These are phyloP conservation scores for Arvicanthis niloticus DNA, from an alignment of 2,113 vertebrate species.

Conservation along the genomic window DNA sequence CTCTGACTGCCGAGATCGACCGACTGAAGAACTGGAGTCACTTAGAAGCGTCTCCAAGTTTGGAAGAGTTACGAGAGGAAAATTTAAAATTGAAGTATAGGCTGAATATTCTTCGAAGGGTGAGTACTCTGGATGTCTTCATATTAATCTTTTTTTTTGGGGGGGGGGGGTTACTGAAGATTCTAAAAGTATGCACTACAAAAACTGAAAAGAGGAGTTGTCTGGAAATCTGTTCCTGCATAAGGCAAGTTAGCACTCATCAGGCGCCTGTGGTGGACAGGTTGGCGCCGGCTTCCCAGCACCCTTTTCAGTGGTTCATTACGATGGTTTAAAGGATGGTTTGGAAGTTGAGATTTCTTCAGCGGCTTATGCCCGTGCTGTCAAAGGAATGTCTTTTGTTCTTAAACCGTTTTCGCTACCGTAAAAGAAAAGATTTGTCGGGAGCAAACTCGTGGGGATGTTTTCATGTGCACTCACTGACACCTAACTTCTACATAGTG, in stretches of 20 bases:
- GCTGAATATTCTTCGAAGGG: constrained; percentile 93
- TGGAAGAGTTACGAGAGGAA: constrained; percentile 93
- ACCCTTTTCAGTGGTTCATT: background rate
- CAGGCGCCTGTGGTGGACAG: background rate
- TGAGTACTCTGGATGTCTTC: constrained; percentile 77
- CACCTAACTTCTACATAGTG: background rate
- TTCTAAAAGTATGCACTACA: background rate
- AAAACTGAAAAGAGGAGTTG: background rate
- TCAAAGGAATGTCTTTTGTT: background rate
- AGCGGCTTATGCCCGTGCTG: background rate
- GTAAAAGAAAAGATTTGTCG: background rate
- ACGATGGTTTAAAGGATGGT: background rate
- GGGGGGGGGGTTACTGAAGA: background rate
- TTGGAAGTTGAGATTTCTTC: background rate
- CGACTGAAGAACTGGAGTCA: constrained; percentile 88
- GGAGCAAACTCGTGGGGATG: background rate
- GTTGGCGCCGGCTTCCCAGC: background rate
- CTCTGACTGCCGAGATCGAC: constrained; percentile 92
- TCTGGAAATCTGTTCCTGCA: background rate
- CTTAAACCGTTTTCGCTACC: background rate
- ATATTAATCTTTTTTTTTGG: too few relatives aligned
- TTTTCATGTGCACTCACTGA: background rate
- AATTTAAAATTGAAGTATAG: constrained; percentile 95
- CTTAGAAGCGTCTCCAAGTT: constrained; percentile 81
- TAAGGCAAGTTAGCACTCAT: background rate